These are phyloP conservation scores for Pelochelys cantorii DNA, from an alignment of 2,797 vertebrate species.

Conservation along the genomic window DNA sequence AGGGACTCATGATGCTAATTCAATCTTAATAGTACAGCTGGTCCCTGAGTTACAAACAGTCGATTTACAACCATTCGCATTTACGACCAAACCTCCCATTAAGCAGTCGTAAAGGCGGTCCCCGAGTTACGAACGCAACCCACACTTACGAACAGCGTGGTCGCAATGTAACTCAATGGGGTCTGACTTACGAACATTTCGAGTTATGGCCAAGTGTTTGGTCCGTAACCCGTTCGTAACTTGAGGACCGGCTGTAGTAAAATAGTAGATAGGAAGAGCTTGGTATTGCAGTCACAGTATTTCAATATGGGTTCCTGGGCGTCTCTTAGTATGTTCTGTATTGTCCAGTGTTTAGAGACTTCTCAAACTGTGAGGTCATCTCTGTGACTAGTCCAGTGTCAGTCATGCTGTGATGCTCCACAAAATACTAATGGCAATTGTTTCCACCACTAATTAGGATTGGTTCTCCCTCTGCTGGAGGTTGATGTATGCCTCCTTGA, in stretches of 20 bases:
- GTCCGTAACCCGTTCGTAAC: no score
- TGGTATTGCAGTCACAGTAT: fast-evolving
- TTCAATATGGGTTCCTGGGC: not conserved
- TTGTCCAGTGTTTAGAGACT: not conserved
- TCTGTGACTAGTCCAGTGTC: not conserved
- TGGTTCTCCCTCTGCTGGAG: not conserved
- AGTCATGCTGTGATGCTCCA: not conserved
- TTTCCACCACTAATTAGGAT: not conserved
- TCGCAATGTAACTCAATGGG: no score
- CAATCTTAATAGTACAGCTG: not conserved
- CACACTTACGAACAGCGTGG: no score
- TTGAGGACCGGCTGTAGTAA: no score
- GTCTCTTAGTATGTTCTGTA: not conserved
- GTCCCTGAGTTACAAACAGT: no score
- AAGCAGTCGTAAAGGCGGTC: no score
- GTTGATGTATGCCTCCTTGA: not conserved
- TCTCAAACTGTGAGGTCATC: fast-evolving
- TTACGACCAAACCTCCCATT: no score
- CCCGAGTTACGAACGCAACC: no score
- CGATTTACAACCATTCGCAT: no score
- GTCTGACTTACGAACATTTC: no score
- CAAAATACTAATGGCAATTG: fast-evolving
- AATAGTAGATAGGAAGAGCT: fast-evolving
- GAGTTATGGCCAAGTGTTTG: no score
- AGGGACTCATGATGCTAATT: not conserved